phyloP scores from a whole-genome alignment of 2,797 vertebrate species.

The Monodelphis domestica region DNA sequence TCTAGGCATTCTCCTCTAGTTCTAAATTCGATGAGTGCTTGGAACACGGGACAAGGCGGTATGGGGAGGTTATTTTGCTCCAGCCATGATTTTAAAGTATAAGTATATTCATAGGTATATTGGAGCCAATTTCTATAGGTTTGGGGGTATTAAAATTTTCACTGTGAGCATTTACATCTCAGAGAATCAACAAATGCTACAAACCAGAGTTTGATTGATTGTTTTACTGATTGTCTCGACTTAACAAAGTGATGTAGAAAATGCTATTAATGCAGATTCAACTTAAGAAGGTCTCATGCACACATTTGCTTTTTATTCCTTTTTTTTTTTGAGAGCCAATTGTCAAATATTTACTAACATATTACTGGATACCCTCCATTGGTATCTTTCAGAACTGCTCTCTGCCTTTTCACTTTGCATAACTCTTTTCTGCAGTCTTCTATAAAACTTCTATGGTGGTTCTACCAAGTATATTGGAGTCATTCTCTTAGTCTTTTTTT shows the following conservation, averaged over 20 bases:
- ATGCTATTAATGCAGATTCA: neutral
- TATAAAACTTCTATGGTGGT: no score
- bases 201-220: neutral
- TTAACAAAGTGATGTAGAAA: neutral
- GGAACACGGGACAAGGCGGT: neutral
- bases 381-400: no score
- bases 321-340: no score
- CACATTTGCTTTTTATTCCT: no score
- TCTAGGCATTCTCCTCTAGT: neutral
- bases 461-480: no score
- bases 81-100: neutral
- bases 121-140: neutral
- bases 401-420: no score
- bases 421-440: no score
- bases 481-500: no score
- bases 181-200: neutral
- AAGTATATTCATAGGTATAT: neutral
- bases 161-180: neutral
- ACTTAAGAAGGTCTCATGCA: no score
- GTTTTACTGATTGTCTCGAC: neutral
- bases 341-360: neutral
- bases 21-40: neutral
- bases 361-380: neutral
- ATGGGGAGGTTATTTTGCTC: neutral
- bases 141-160: neutral